Percentiles rank a stretch among this genome's conserved stretches.
These are phyloP conservation scores for Saturnia japonica DNA, from an alignment of 2,888 invertebrate genomes.

Conservation along the genomic window DNA sequence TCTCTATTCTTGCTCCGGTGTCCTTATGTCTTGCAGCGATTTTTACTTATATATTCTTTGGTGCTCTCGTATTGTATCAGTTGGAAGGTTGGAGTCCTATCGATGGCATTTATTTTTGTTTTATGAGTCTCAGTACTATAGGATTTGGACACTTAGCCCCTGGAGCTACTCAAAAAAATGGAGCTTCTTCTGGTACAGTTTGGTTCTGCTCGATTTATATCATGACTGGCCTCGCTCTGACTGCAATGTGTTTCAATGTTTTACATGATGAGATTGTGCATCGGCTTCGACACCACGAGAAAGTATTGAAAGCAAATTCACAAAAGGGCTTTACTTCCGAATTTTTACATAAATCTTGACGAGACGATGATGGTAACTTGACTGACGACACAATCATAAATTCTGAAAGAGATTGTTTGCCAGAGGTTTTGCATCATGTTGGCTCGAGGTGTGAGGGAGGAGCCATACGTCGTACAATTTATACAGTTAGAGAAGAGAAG, in stretches of 20 bases:
- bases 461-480: constrained; percentile 67
- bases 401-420: constrained; percentile 72
- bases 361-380: constrained; percentile 68
- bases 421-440: constrained; percentile 75
- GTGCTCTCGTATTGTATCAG: constrained; percentile 93
- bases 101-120: constrained; percentile 96
- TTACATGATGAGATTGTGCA: constrained; percentile 94
- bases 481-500: constrained; percentile 65
- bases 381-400: constrained; percentile 70
- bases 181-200: constrained; percentile 84
- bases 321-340: constrained; percentile 73
- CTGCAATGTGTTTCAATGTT: constrained; percentile 95
- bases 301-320: constrained; percentile 60
- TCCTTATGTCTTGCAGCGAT: constrained; percentile 93
- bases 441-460: constrained; percentile 62
- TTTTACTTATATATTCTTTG: constrained; percentile 94
- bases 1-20: constrained; percentile 94
- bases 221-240: constrained; percentile 93
- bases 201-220: constrained; percentile 96
- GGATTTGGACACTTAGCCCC: constrained; percentile 94
- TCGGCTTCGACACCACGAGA: constrained; percentile 85
- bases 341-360: constrained; percentile 75
- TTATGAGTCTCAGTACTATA: constrained; percentile 96
- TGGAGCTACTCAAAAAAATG: constrained; percentile 80
- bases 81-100: constrained; percentile 96